phyloP scores from a whole-genome alignment of 2,797 vertebrate species.

The Zalophus californianus region DNA sequence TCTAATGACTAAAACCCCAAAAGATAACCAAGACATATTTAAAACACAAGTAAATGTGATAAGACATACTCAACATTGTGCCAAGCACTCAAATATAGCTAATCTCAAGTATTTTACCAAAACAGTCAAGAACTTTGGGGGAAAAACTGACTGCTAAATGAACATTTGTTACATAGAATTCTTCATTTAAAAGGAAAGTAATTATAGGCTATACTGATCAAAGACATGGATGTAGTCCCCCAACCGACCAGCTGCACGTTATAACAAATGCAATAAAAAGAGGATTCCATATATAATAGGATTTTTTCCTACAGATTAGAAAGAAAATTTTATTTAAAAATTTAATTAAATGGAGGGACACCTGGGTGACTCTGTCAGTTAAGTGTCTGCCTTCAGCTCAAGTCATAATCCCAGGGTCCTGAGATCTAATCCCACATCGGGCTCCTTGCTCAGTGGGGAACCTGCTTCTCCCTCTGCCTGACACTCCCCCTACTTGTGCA shows the following conservation, averaged over 20 bases:
- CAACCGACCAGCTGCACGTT: not conserved
- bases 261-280: not conserved
- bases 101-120: constrained; percentile 42
- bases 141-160: not conserved
- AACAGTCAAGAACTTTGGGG: not conserved
- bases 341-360: constrained; percentile 39
- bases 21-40: constrained; percentile 3
- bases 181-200: constrained; percentile 52
- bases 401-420: not conserved
- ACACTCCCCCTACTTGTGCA: no score
- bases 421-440: not conserved
- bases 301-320: not conserved
- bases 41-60: constrained; percentile 41
- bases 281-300: not conserved
- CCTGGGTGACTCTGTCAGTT: not conserved
- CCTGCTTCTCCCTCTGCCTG: not conserved
- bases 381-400: not conserved
- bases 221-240: not conserved
- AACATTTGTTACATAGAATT: not conserved
- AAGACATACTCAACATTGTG: not conserved
- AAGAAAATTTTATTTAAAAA: constrained; percentile 27
- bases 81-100: constrained; percentile 10
- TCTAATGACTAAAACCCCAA: not conserved
- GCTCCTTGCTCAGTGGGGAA: not conserved
- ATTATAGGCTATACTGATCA: not conserved